These are phyloP conservation scores for Eledone cirrhosa DNA, from an alignment of 2,888 invertebrate species.

Conservation along the genomic window DNA sequence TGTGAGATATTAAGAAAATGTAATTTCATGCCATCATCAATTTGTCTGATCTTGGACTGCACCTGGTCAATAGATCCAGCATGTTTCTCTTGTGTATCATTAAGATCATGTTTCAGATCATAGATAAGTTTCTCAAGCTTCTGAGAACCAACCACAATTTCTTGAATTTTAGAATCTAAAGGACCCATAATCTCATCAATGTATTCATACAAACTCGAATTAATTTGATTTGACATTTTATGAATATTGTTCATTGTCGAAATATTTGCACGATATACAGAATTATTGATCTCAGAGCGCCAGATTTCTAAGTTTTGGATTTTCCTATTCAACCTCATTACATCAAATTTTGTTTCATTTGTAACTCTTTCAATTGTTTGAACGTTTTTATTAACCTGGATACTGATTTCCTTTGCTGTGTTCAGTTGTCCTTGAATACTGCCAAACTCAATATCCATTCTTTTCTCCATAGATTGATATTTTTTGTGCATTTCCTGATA, in stretches of 20 bases:
- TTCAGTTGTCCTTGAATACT: neutral
- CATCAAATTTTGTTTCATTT: neutral
- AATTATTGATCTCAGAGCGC: neutral
- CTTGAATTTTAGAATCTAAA: conserved; percentile 8
- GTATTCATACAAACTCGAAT: conserved; percentile 12
- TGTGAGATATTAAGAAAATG: conserved; percentile 6
- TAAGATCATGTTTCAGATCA: conserved; percentile 7
- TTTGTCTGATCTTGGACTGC: neutral
- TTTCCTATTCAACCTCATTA: neutral
- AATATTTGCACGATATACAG: neutral
- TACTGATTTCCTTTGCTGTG: neutral
- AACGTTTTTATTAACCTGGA: neutral
- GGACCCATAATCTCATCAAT: neutral
- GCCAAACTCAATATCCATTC: neutral
- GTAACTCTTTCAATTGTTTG: neutral
- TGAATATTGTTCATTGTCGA: neutral
- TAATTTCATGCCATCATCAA: conserved; percentile 14
- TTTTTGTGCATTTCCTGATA: neutral
- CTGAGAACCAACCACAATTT: neutral
- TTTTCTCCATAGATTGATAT: neutral
- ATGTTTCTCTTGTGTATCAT: conserved; percentile 5
- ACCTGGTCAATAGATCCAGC: neutral
- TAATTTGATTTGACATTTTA: neutral
- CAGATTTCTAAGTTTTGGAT: neutral
- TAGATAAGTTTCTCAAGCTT: conserved; percentile 16